Conservation (phyloP, 2,113 vertebrate species). For the Oreochromis niloticus region DNA sequence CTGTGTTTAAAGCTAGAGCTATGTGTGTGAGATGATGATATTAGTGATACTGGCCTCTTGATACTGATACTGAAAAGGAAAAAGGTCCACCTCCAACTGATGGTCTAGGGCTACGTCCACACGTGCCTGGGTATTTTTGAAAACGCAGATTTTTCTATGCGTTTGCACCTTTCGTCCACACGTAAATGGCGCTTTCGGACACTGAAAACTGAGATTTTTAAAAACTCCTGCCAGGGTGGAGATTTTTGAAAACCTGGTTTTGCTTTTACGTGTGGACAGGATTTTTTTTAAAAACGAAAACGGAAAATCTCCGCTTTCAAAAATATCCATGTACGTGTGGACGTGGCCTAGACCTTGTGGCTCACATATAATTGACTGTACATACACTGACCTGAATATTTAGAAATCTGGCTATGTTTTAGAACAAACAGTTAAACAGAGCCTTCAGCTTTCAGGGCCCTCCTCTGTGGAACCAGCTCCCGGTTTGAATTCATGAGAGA, state of each 20-base stretch:
- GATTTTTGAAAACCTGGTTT: accelerated
- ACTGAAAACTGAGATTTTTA: neutral
- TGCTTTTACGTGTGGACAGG: accelerated
- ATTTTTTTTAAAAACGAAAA: neutral
- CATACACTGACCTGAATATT: neutral
- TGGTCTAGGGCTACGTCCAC: neutral
- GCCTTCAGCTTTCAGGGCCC: neutral
- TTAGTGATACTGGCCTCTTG: neutral
- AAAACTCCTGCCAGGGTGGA: accelerated
- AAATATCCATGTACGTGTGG: neutral
- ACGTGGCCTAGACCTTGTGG: neutral
- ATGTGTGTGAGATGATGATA: neutral
- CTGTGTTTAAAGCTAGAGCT: neutral
- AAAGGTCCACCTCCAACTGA: neutral
- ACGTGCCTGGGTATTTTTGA: neutral
- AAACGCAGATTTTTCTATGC: neutral
- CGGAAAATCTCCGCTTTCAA: neutral
- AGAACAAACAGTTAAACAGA: neutral
- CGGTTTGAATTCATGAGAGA: neutral
- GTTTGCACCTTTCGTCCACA: neutral
- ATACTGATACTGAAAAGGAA: neutral
- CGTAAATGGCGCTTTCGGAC: neutral
- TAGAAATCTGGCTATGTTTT: neutral
- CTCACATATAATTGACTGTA: neutral
- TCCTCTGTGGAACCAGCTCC: neutral